Evolutionary conservation across 2,797 vertebrate species (phyloP).

Genomic region (Manis crassicaudata): DNA sequence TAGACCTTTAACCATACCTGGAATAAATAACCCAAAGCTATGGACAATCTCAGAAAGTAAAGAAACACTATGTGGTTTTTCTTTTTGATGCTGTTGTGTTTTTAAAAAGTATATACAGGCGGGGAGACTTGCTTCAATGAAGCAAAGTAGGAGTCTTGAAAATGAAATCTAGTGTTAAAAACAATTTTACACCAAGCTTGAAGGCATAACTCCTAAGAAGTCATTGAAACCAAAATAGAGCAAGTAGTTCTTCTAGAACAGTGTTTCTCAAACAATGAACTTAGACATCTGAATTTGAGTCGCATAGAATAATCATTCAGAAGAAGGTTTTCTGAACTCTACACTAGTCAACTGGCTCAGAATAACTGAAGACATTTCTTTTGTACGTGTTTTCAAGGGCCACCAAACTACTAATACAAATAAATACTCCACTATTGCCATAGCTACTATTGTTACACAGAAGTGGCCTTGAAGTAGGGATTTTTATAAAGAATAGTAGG

Average conservation of each 20-base stretch:
- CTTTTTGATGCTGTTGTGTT: neutral
- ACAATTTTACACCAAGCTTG: neutral
- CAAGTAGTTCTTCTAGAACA: neutral
- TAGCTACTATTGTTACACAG: neutral
- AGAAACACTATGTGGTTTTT: neutral
- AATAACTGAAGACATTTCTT: neutral
- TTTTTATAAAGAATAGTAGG: neutral
- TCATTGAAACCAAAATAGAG: neutral
- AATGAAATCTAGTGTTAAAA: neutral
- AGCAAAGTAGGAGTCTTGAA: neutral
- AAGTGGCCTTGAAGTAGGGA: neutral
- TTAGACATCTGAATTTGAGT: neutral
- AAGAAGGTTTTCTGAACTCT: neutral
- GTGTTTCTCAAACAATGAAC: neutral
- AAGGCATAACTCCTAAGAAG: neutral
- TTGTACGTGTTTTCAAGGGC: neutral
- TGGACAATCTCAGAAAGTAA: neutral
- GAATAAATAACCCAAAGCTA: neutral
- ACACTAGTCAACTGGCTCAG: neutral
- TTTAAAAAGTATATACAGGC: neutral
- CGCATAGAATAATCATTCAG: neutral
- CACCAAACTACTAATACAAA: neutral
- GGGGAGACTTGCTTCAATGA: neutral
- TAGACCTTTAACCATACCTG: neutral
- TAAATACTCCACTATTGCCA: neutral